Conservation (phyloP, 1,140 invertebrate species). For the Platyscapa corneri region DNA sequence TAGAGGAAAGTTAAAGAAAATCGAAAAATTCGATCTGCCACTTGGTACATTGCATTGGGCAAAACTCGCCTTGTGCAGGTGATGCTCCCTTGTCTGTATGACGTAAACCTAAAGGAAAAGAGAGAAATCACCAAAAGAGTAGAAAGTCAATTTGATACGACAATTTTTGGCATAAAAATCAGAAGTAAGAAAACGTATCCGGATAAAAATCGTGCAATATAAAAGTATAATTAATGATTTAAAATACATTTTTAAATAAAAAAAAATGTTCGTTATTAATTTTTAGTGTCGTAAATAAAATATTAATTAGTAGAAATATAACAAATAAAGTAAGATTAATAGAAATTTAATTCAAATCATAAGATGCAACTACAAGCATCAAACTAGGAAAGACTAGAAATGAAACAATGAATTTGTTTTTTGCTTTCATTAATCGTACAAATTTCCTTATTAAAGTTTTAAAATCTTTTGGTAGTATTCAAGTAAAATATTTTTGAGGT, state of each 20-base stretch:
- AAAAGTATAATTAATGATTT: not conserved
- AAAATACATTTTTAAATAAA: too few species aligned
- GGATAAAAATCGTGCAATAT: not conserved
- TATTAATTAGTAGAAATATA: too few species aligned
- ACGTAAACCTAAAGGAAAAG: conserved; percentile 47
- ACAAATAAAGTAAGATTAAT: too few species aligned
- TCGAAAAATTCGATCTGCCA: conserved; percentile 18
- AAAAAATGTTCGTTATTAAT: too few species aligned
- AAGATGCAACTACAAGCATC: too few species aligned
- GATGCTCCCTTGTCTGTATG: conserved; percentile 57
- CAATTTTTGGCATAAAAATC: not conserved
- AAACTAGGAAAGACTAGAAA: too few species aligned
- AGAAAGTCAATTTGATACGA: conserved; percentile 34
- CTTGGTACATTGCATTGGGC: conserved; percentile 57
- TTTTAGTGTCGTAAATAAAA: too few species aligned
- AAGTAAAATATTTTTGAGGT: not conserved
- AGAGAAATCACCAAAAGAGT: conserved; percentile 20
- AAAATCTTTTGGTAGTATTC: not conserved
- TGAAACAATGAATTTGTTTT: too few species aligned
- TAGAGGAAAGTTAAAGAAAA: conserved; percentile 15
- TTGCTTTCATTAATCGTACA: too few species aligned
- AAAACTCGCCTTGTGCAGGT: conserved; percentile 63
- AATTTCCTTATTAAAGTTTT: not conserved
- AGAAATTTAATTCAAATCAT: too few species aligned
- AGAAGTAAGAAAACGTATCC: not conserved